phyloP scores from a whole-genome alignment of 2,888 invertebrate genomes.

The Sipha maydis region DNA sequence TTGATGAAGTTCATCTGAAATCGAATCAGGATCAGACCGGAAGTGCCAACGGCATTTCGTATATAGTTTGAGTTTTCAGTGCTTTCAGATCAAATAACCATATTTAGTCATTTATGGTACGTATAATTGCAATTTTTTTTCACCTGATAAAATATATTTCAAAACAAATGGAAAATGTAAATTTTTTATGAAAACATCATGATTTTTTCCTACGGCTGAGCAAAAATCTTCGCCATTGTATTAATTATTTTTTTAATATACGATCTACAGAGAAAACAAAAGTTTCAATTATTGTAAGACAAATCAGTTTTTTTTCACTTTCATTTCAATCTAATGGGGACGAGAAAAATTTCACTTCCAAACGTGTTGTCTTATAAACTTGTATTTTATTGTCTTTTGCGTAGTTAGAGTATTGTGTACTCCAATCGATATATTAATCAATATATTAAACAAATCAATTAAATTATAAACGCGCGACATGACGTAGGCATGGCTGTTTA shows the following conservation, averaged over 20 bases:
- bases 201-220: no score
- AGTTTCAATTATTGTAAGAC: slow-evolving; percentile 32
- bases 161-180: no score
- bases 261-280: background rate
- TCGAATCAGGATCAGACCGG: background rate
- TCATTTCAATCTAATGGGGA: slow-evolving; percentile 12
- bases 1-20: background rate
- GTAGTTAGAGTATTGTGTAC: slow-evolving; percentile 10
- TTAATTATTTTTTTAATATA: background rate
- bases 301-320: slow-evolving; percentile 33
- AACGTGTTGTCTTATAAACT: slow-evolving; percentile 14
- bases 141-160: no score
- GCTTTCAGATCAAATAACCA: no score
- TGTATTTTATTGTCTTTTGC: slow-evolving; percentile 21
- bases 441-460: slow-evolving; percentile 19
- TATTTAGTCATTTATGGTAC: no score
- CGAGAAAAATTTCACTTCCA: slow-evolving; percentile 40
- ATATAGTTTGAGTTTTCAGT: background rate
- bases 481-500: background rate
- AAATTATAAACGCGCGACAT: background rate
- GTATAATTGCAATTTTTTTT: no score
- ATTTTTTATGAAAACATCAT: no score
- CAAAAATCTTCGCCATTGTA: background rate
- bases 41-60: background rate
- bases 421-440: background rate